Evolutionary conservation across 2,888 invertebrate species (phyloP).

Genomic region (Parascotia fuliginaria): DNA sequence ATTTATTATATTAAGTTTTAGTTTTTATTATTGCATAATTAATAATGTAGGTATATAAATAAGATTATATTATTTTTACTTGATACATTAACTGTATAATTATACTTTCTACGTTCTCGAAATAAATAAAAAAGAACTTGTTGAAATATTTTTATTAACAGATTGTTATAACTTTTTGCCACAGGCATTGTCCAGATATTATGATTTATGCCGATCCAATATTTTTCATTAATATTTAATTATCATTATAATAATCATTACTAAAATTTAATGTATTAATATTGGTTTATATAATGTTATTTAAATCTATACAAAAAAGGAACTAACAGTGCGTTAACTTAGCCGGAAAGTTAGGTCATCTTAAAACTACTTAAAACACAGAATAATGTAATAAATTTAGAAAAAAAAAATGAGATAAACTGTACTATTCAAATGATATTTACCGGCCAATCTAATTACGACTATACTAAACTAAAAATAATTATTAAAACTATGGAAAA

Average conservation of each 20-base stretch:
- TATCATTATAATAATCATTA: constrained; percentile 23
- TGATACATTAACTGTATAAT: too few relatives aligned
- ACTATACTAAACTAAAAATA: constrained; percentile 49
- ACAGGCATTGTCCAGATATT: constrained; percentile 48
- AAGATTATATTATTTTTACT: too few relatives aligned
- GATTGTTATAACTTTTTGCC: constrained; percentile 70
- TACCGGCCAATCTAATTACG: constrained; percentile 46
- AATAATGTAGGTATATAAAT: too few relatives aligned
- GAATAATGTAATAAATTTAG: constrained; percentile 29
- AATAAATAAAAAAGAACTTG: constrained; percentile 53
- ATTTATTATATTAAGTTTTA: too few relatives aligned
- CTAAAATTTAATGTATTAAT: constrained; percentile 34
- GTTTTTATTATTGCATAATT: too few relatives aligned
- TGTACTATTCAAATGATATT: constrained; percentile 23
- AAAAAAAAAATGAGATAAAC: constrained; percentile 19
- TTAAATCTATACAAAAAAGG: constrained; percentile 78
- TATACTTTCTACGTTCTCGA: not conserved
- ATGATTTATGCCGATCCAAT: constrained; percentile 18
- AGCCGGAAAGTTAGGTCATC: constrained; percentile 63
- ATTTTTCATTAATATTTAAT: constrained; percentile 14
- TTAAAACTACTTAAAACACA: constrained; percentile 57
- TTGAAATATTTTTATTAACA: constrained; percentile 82
- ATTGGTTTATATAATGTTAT: constrained; percentile 52
- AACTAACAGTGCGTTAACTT: constrained; percentile 78
- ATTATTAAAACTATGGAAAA: constrained; percentile 74